Base-by-base conservation (phyloP, 2,113 vertebrate species). In the Zosterops borbonicus region DNA sequence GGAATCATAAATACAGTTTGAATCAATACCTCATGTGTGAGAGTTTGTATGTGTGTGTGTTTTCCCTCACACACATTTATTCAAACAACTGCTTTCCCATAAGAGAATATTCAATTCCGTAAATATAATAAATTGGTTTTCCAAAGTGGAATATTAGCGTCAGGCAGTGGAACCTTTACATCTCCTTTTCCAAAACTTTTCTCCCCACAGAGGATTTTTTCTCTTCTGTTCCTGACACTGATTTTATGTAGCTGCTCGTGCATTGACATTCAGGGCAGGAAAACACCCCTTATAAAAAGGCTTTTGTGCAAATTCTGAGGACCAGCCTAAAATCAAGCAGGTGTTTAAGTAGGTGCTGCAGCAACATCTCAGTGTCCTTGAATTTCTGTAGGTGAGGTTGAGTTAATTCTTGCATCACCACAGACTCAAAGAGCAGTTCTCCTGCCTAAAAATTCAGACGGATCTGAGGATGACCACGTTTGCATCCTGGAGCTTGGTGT, bases 1-100 rank as follows among this genome's bases (percentile, higher is more conserved):
- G 71, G 87, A 98, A 97, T 98, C 97, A 97, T 97, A 98, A 98
- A 97, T 97, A 98, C 60, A 75, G 90, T 94, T 94, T 88, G 23
- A 95, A 98, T 98, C 97, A 95, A 97, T 98, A 97, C 68, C 74
- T 70, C 16, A 70, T 78, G 90, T 94, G 41, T 79, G 78, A 95
- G 68, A 52, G 85, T 80, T 95, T 94, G 35, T 76, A 60, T 75
- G 89, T 94, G 53, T 56, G 42, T 55, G 37, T 71, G 55, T 59
- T 69, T 88, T 86, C 96, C 69, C 70, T 75, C 81, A 41, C 47
- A 69, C 64, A 63, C 70, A 82, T 59, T 80, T 83, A 95, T 90
- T 96, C 94, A 92, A 97, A 95, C 94, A 97, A 95, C 92, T 93
- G 90, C 92, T 96, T 98, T 97, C 77, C 52, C 84, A 52, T 81